Evolutionary conservation across 2,113 vertebrate genomes (phyloP), one percentile per base, ranked within the genome.

Genomic region (Tringa solitaria): DNA sequence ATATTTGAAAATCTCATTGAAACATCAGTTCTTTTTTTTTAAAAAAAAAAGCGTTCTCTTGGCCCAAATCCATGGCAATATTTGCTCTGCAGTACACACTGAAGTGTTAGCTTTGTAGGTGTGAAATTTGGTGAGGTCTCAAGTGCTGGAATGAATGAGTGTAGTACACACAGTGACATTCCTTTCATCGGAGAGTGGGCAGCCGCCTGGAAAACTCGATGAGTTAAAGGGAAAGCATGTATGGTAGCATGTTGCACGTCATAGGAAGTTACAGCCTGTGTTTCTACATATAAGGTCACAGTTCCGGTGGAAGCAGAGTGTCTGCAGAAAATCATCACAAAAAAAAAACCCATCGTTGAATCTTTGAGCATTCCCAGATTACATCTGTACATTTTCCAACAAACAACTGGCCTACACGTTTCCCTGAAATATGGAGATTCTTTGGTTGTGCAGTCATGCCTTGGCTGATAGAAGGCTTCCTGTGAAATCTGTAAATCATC

Each of bases 401-500:
- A 95, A 97, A 94, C 63, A 97, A 67, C 53, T 94, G 82, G 89
- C 96, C 63, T 97, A 85, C 84, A 84, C 48, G 30, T 95, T 97
- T 98, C 92, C 53, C 41, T 86, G 80, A 96, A 97, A 93, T 90
- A 95, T 89, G 53, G 93, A 87, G 89, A 95, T 80, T 92, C 92
- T 93, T 96, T 89, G 53, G 16, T 94, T 97, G 93, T 97, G 93
- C 84, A 93, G 96, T 98, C 95, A 95, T 93, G 77, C 27, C 28
- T 96, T 98, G 98, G 98, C 97, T 94, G 69, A 67, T 92, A 84
- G 43, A 82, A 80, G 35, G 87, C 17, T 76, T 95, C 94, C 97
- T 97, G 94, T 88, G 88, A 94, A 97, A 97, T 98, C 97, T 98
- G 97, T 98, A 97, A 97, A 93, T 97, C 97, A 96, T 98, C 96